Percentiles rank a stretch among this genome's conserved stretches.
Evolutionary conservation across 2,888 invertebrate species (phyloP).

Genomic region (Teleiodes luculella): DNA sequence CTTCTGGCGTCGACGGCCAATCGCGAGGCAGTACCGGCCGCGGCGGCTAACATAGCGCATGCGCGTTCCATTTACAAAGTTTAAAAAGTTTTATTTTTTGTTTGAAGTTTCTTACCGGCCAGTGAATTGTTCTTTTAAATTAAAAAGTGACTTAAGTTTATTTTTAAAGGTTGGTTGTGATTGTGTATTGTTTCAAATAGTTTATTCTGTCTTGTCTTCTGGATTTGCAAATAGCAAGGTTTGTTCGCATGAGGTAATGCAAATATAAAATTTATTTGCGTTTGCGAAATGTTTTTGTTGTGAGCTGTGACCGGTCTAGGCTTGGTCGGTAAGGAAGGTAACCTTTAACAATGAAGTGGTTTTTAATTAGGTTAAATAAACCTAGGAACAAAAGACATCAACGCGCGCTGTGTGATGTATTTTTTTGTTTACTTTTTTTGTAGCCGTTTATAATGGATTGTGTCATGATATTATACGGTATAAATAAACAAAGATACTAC

Average conservation of each 20-base stretch:
- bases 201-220: neutral
- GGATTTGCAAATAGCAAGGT: conserved; percentile 39
- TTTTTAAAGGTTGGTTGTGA: conserved; percentile 20
- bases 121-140: conserved; percentile 19
- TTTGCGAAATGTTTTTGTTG: conserved; percentile 51
- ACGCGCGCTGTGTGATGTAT: conserved; percentile 33
- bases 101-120: conserved; percentile 10
- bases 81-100: conserved; percentile 2
- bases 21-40: conserved; percentile 55
- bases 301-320: conserved; percentile 34
- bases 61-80: conserved; percentile 38
- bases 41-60: conserved; percentile 48
- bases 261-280: conserved; percentile 41
- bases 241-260: conserved; percentile 39
- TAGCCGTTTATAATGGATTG: no score
- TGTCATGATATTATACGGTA: no score
- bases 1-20: conserved; percentile 42
- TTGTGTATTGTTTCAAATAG: conserved; percentile 5
- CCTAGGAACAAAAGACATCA: conserved; percentile 46
- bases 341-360: conserved; percentile 24
- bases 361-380: conserved; percentile 1
- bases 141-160: conserved; percentile 13
- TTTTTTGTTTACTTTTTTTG: neutral
- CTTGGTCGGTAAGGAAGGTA: conserved; percentile 20
- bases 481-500: no score